These are phyloP conservation scores for Oreonectes daqikongensis DNA, from an alignment of 2,797 vertebrate species.

Conservation along the genomic window DNA sequence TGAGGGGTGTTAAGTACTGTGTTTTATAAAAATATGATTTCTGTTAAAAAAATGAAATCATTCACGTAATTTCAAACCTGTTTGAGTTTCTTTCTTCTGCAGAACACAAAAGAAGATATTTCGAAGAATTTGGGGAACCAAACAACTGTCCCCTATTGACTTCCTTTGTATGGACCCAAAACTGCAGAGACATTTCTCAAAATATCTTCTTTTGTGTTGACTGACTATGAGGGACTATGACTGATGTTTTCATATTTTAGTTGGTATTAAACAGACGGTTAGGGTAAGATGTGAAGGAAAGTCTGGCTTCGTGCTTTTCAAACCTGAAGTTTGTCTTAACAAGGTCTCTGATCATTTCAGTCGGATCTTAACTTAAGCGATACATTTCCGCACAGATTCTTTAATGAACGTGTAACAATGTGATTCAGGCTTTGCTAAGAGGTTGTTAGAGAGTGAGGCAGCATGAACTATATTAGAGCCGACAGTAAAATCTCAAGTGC, in stretches of 20 bases:
- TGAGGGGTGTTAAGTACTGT: not conserved
- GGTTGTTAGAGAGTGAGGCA: not conserved
- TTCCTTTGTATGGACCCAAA: no score
- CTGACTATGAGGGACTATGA: not conserved
- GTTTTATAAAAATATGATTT: no score
- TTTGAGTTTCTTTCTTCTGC: no score
- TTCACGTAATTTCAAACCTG: no score
- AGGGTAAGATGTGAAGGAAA: not conserved
- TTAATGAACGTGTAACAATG: not conserved
- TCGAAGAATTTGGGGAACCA: no score
- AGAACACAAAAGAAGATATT: no score
- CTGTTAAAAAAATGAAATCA: no score
- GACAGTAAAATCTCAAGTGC: not conserved
- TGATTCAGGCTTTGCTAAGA: not conserved
- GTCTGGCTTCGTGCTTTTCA: not conserved
- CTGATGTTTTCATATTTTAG: not conserved
- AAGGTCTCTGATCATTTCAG: not conserved
- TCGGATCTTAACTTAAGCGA: not conserved
- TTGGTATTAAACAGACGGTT: not conserved
- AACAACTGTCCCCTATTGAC: no score
- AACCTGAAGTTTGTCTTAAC: not conserved
- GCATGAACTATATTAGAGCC: not conserved
- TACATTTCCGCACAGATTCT: not conserved
- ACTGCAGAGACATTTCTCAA: no score
- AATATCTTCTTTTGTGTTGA: no score